Evolutionary conservation across 2,797 vertebrate species (phyloP).

Genomic region (Steatocranus sp.): DNA sequence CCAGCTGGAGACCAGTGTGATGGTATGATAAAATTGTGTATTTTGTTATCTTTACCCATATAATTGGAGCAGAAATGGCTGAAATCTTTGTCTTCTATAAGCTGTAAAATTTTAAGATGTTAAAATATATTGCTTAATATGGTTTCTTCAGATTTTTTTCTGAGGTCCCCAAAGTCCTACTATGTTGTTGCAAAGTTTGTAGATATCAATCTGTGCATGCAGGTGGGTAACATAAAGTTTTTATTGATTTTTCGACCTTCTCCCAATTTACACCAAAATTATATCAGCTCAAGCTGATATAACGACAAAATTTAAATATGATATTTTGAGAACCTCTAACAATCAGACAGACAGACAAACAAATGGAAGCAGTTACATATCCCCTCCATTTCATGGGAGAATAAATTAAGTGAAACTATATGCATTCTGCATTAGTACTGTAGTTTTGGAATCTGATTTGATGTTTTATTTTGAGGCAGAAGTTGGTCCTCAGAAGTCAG

Average conservation of each 20-base stretch:
- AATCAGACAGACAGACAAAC: neutral
- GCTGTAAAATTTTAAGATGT: neutral
- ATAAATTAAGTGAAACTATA: neutral
- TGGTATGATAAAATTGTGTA: conserved; percentile 66
- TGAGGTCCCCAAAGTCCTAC: neutral
- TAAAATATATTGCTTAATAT: neutral
- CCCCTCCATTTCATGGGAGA: neutral
- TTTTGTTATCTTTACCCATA: neutral
- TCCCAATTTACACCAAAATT: neutral
- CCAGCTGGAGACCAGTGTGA: conserved; percentile 84
- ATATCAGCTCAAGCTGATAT: neutral
- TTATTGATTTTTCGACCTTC: neutral
- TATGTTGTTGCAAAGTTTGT: neutral
- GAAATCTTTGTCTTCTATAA: neutral
- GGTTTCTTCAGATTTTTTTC: neutral
- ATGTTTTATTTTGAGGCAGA: neutral
- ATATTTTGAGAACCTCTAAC: neutral
- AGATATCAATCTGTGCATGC: neutral
- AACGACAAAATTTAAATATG: neutral
- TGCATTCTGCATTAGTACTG: neutral
- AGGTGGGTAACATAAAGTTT: neutral
- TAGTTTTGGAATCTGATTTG: neutral
- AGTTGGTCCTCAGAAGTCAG: neutral
- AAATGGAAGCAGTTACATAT: neutral
- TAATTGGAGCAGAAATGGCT: neutral